Base-by-base conservation (phyloP, 1,140 invertebrate species). In the Drosophila murphyi region DNA sequence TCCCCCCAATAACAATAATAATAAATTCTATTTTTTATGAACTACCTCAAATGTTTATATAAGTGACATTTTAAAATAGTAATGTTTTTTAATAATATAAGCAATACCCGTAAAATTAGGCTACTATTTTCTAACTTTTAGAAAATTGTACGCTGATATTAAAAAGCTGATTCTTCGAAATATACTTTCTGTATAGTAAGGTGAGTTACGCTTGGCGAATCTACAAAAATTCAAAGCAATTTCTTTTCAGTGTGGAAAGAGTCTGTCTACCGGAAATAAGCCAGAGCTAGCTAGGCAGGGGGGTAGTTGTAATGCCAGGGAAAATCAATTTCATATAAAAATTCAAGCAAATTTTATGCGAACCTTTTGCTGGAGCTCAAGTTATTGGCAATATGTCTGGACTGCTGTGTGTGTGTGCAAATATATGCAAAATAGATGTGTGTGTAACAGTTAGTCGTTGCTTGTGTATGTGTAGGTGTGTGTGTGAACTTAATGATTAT, bases 321-420 rank as follows among this genome's bases (percentile, higher is more conserved):
- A 88, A 88, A 89, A 89, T 89, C 85, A 89, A 89, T 89, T 89
- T 89, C 78, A 63, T 71, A 89, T 89, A 89, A 85, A 88, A 89
- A 88, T 89, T 88, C 80, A 89, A 89, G 74, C 77, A 83, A 81
- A 89, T 89, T 83, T 68, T 89, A 81, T 79, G 80, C 75, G 74
- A 89, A 88, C 83, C 83, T 88, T 88, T 88, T 64, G 67, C 79
- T 54, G 28, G 45, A 80, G 85, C 51, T 72, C 75, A 88, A 88
- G 71, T 89, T 89, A 81, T 83, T 76, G 85, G 73, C 72, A 69
- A 68, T 68, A 73, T 77, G 61, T 77, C 37, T 68, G 67, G 28
- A 28, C n/a, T 47, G 34, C 47, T 8, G 12, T 12, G 34, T 70
- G 31, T 67, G 57, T 35, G 54, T 31, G 47, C 57, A 71, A 75